Percentiles rank a stretch among this genome's conserved stretches.
These are phyloP conservation scores for Scaptomyza hsui DNA, from an alignment of 1,140 invertebrate genomes.

Conservation along the genomic window DNA sequence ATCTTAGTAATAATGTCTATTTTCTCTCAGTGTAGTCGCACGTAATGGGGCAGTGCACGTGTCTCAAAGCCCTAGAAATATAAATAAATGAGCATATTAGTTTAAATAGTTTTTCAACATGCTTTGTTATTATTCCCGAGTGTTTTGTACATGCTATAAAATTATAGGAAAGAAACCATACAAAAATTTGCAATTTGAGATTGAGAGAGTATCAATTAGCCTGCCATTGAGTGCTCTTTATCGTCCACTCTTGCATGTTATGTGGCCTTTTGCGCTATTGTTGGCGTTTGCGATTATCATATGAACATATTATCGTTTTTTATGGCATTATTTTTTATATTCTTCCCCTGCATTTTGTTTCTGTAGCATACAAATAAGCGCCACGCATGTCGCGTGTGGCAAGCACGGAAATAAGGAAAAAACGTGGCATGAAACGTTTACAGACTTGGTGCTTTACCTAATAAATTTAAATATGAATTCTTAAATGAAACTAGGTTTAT, in stretches of 20 bases:
- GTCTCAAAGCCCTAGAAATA: slow-evolving; percentile 29
- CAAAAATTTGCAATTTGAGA: slow-evolving; percentile 10
- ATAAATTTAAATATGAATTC: neutral
- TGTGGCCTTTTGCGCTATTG: slow-evolving; percentile 29
- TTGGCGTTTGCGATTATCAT: slow-evolving; percentile 40
- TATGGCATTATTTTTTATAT: slow-evolving; percentile 17
- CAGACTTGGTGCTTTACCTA: neutral
- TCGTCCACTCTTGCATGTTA: slow-evolving; percentile 26
- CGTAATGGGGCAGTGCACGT: slow-evolving; percentile 27
- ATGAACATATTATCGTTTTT: slow-evolving; percentile 36
- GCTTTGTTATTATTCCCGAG: neutral
- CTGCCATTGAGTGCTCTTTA: neutral
- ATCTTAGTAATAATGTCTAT: no score
- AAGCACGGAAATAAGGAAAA: no score
- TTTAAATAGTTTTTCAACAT: neutral
- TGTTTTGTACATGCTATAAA: slow-evolving; percentile 20
- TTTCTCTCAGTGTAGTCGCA: slow-evolving; percentile 29
- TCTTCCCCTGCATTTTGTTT: slow-evolving; percentile 28
- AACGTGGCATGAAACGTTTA: slow-evolving; percentile 3
- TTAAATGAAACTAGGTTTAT: neutral
- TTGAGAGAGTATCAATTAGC: slow-evolving; percentile 29
- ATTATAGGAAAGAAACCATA: slow-evolving; percentile 11
- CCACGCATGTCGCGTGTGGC: slow-evolving; percentile 17
- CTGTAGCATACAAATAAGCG: slow-evolving; percentile 70
- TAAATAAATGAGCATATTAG: neutral